Percentiles rank a stretch among this genome's conserved stretches.
Conservation (phyloP, 2,888 invertebrate species). For the Meiosimyza decipiens region DNA sequence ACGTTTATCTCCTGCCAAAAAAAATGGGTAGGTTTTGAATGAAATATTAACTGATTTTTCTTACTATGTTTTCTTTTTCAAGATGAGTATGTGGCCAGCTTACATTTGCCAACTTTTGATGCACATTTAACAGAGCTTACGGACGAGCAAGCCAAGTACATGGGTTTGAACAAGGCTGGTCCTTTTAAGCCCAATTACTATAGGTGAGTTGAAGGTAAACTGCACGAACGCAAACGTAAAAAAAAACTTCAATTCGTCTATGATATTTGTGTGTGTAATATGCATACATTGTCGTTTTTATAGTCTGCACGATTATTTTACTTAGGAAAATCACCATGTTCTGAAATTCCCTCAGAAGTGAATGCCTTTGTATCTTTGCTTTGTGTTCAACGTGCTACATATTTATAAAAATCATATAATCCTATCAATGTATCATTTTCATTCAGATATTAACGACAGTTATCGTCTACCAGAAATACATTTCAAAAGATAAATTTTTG, state of each 20-base stretch:
- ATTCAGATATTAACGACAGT: constrained; percentile 31
- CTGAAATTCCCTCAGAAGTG: not conserved
- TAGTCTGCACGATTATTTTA: not conserved
- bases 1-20: constrained; percentile 97
- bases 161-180: constrained; percentile 97
- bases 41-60: not conserved
- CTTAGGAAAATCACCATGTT: not conserved
- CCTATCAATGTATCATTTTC: not conserved
- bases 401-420: not conserved
- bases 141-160: constrained; percentile 97
- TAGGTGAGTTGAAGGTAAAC: constrained; percentile 71
- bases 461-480: constrained; percentile 13
- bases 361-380: not conserved
- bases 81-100: constrained; percentile 95
- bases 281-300: not conserved
- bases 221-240: not conserved
- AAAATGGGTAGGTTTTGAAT: constrained; percentile 84
- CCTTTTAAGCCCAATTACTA: constrained; percentile 99
- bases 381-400: not conserved
- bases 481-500: not conserved
- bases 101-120: constrained; percentile 97
- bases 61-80: not conserved
- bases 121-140: constrained; percentile 95
- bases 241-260: not conserved
- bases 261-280: not conserved